These are phyloP conservation scores for Pseudomyrmex dendroicus DNA, from an alignment of 1,140 invertebrate genomes.

Conservation along the genomic window DNA sequence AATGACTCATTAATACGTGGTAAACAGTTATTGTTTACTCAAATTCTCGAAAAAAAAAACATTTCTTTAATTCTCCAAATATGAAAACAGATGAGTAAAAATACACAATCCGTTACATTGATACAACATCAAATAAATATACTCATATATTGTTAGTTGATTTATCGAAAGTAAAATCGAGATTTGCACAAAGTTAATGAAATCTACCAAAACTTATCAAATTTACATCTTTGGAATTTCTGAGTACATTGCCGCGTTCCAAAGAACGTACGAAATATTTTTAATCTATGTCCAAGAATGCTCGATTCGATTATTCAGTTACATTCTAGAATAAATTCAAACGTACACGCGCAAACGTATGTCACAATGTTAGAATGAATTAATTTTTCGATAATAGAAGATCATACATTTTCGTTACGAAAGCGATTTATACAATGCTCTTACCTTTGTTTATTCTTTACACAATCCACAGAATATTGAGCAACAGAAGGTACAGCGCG, in stretches of 20 bases:
- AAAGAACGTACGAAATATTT: background rate
- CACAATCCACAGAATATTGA: constrained; percentile 54
- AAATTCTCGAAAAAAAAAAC: too few relatives aligned
- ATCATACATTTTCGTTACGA: background rate
- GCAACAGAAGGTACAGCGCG: constrained; percentile 46
- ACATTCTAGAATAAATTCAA: constrained; percentile 6
- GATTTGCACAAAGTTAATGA: too few relatives aligned
- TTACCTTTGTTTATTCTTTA: constrained; percentile 45
- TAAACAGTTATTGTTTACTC: too few relatives aligned
- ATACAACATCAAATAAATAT: too few relatives aligned
- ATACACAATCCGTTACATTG: too few relatives aligned
- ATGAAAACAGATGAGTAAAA: too few relatives aligned
- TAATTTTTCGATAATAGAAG: background rate
- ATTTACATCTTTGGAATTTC: too few relatives aligned
- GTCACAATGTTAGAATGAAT: background rate
- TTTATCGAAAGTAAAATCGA: too few relatives aligned
- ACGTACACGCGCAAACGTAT: background rate
- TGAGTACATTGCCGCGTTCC: background rate
- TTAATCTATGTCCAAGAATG: background rate
- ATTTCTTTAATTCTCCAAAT: too few relatives aligned
- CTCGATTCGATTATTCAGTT: background rate
- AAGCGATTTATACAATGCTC: constrained; percentile 26
- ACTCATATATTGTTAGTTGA: too few relatives aligned
- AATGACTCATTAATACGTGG: too few relatives aligned
- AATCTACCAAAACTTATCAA: too few relatives aligned